phyloP scores from a whole-genome alignment of 2,113 vertebrate species.

The Xenus cinereus region DNA sequence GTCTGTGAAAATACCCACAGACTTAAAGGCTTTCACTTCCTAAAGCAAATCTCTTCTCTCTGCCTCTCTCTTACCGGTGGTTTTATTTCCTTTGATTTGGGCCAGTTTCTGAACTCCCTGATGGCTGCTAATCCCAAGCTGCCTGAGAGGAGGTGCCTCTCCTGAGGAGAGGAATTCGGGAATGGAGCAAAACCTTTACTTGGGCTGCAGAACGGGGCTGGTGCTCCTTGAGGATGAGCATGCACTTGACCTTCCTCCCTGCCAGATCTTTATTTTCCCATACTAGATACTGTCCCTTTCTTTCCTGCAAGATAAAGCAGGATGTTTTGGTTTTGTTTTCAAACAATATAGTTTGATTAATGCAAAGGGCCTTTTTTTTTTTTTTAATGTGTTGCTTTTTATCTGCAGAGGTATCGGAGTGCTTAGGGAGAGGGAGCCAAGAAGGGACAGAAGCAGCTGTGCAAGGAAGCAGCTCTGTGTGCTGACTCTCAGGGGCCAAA shows the following conservation, averaged over 20 bases:
- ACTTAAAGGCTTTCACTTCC: slow-evolving; percentile 23
- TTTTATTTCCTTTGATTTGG: background rate
- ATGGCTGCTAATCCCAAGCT: background rate
- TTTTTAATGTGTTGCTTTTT: background rate
- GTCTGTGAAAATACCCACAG: background rate
- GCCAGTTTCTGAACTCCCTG: background rate
- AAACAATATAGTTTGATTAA: background rate
- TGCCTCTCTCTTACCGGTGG: background rate
- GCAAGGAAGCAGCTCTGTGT: background rate
- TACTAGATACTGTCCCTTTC: background rate
- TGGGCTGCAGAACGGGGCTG: background rate
- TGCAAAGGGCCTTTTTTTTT: background rate
- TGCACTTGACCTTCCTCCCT: background rate
- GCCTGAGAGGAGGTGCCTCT: background rate
- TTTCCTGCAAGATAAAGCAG: background rate
- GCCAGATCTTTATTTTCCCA: background rate
- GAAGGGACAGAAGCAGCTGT: slow-evolving; percentile 3
- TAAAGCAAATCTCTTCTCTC: background rate
- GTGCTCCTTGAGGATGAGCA: background rate
- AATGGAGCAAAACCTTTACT: background rate
- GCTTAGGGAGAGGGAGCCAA: background rate
- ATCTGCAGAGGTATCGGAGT: background rate
- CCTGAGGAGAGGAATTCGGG: background rate
- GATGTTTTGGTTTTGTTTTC: background rate
- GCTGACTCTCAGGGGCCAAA: background rate